Base-by-base conservation (phyloP, 2,888 invertebrate genomes). In the Drosophila testacea region DNA sequence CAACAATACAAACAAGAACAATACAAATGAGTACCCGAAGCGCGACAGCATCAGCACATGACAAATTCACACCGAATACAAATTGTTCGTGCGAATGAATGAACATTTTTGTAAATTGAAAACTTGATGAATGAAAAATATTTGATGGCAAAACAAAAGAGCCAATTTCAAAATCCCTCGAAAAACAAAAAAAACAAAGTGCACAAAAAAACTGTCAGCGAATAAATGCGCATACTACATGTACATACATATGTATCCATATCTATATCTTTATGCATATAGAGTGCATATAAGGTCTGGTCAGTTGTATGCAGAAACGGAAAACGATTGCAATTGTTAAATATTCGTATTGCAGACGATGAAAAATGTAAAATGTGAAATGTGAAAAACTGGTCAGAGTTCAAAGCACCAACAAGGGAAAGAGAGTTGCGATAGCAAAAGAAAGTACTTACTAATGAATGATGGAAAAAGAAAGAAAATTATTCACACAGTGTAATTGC, bases 61-160 rank as follows among this genome's bases (percentile, higher is more conserved):
- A 86, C 85, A 90, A 86, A 86, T 90, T 86, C 86, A 90, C 88
- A 83, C 90, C 79, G 78, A 89, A 89, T 87, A 83, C 90, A 90
- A 80, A 89, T 89, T 85, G 82, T 70, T 89, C 81, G 82, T 78
- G 83, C 87, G 83, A 89, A 80, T 82, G 83, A 83, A 88, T 84
- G 90, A 81, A 74, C 89, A 84, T 86, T 82, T 83, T 83, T 89
- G 79, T 83, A 90, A 90, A 89, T 89, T 90, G 87, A 90, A 90
- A 90, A 83, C 89, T 90, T 90, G 90, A 90, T 90, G 88, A 90
- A 89, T 89, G 90, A 86, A 90, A 89, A 88, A 90, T 89, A 88
- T 88, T 86, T 90, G 84, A 86, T 86, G 89, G 84, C 73, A 90
- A 86, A 90, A 90, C 89, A 90, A 86, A 86, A 64, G 84, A 78